Percentiles rank a stretch among this genome's conserved stretches.
phyloP scores from a whole-genome alignment of 2,113 vertebrate species.

The Odobenus rosmarus region DNA sequence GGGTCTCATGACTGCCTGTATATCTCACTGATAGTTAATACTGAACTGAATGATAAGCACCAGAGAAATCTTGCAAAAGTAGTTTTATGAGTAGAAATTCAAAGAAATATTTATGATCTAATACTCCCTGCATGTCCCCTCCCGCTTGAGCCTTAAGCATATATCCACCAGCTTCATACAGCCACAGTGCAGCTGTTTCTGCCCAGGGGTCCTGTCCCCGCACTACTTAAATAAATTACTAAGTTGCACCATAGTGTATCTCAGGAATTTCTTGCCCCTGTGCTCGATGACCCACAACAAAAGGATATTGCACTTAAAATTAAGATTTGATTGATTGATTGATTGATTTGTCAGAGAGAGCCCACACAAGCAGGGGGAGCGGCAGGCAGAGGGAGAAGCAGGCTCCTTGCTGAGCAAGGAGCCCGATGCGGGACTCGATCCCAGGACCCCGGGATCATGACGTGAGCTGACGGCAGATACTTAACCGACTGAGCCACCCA shows the following conservation, averaged over 20 bases:
- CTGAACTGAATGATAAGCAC: not conserved
- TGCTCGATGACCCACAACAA: not conserved
- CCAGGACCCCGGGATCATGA: not conserved
- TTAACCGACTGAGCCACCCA: not conserved
- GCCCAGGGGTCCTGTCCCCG: not conserved
- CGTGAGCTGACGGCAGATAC: not conserved
- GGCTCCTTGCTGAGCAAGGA: not conserved
- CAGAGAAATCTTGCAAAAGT: not conserved
- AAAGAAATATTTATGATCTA: not conserved
- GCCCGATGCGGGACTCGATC: not conserved
- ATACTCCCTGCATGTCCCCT: not conserved
- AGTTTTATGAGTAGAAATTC: not conserved
- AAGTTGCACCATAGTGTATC: not conserved
- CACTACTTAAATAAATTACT: not conserved
- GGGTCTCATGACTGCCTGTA: not conserved
- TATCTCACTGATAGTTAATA: not conserved
- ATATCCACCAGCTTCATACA: not conserved
- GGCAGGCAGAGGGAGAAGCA: not conserved
- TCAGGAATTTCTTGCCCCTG: not conserved
- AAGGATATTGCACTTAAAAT: conserved; percentile 16
- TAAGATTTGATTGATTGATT: not conserved
- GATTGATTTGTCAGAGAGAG: not conserved
- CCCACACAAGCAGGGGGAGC: not conserved
- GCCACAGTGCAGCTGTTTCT: not conserved
- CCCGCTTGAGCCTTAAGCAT: not conserved